Evolutionary conservation across 2,797 vertebrate genomes (phyloP).

Genomic region (Coracias cyanogaster): DNA sequence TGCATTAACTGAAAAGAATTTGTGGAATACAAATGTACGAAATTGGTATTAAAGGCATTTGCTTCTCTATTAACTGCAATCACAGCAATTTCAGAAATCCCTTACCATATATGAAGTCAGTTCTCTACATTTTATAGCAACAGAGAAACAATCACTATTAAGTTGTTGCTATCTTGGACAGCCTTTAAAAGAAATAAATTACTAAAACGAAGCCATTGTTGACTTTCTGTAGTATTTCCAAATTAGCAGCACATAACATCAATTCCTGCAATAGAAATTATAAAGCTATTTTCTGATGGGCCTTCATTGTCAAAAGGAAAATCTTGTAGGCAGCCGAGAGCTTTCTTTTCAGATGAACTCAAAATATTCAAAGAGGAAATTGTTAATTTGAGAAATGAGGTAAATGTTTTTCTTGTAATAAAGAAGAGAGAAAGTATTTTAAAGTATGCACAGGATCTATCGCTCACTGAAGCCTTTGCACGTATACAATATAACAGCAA

Average conservation of each 20-base stretch:
- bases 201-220: neutral
- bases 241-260: neutral
- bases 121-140: neutral
- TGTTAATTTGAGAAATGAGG: neutral
- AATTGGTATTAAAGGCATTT: neutral
- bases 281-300: neutral
- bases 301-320: neutral
- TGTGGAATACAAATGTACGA: neutral
- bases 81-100: conserved; percentile 6
- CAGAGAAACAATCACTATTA: neutral
- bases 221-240: neutral
- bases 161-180: neutral
- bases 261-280: neutral
- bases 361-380: neutral
- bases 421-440: neutral
- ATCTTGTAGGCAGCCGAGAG: neutral
- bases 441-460: neutral
- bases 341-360: neutral
- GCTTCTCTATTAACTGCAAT: neutral
- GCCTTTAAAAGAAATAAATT: neutral
- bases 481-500: neutral
- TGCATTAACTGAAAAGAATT: neutral
- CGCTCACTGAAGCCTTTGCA: neutral
- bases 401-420: neutral
- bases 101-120: neutral